Evolutionary conservation across 2,797 vertebrate species (phyloP), one percentile per base, ranked within the genome.

Genomic region (Atherinosoma microstoma): DNA sequence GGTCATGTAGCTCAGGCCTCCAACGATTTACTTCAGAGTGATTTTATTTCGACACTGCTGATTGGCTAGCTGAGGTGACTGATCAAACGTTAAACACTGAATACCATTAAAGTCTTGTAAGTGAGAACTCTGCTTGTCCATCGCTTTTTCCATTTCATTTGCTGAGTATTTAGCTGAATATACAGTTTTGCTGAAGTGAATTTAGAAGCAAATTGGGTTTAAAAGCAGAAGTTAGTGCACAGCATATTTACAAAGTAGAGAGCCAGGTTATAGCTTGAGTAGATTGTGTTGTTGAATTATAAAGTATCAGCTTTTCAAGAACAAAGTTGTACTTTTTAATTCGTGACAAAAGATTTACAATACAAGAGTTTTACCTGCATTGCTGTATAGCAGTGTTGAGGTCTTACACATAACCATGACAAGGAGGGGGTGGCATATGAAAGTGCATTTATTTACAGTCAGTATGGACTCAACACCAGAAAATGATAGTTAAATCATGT

Each of bases 91-190:
- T 87, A 73, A 87, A 77, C 62, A 76, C 75, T 87, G 79, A 88
- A 86, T 79, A 80, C 78, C 76, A 83, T 89, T 87, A 87, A 84
- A 89, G 58, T 78, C 58, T 82, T 85, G 76, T 86, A 86, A 89
- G 81, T 75, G 67, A 35, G 30, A 80, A 51, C 89, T 87, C 68
- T 87, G 84, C 84, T 89, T 82, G 75, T 85, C 77, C 64, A 16
- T 79, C 27, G 10, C 64, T 82, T 84, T 84, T 86, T 84, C 68
- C 67, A 70, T 76, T 83, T 75, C 73, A 86, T 87, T 91, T 80
- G 61, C 75, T 73, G 64, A 71, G 40, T 78, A 58, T 90, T 89
- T 76, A 78, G 88, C 89, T 89, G 79, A 89, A 87, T 85, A 56
- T 20, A 81, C 80, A 73, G 62, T 89, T 88, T 87, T 81, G 60